Conservation (phyloP, 2,797 vertebrate genomes). For the Hyperoplus immaculatus region DNA sequence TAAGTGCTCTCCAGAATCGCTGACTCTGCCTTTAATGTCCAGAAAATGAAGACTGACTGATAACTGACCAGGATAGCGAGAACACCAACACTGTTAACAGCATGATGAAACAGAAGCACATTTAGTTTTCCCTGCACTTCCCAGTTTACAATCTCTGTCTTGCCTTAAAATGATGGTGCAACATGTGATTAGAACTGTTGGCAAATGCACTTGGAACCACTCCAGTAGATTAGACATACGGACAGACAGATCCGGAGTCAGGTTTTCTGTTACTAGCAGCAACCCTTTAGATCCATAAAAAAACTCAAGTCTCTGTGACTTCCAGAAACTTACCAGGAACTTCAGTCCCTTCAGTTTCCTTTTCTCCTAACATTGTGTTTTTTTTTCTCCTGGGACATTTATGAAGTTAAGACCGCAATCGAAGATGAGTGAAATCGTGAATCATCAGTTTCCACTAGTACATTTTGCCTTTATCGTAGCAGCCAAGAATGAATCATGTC, state of each 20-base stretch:
- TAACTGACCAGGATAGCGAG: not conserved
- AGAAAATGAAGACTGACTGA: too few relatives aligned
- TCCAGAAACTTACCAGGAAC: not conserved
- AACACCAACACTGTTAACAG: not conserved
- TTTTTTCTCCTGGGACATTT: not conserved
- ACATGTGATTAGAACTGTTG: not conserved
- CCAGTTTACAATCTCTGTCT: not conserved
- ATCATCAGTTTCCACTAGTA: not conserved
- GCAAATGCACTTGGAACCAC: too few relatives aligned
- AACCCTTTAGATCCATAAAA: not conserved
- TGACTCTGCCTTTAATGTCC: too few relatives aligned
- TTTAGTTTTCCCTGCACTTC: not conserved
- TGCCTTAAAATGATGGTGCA: not conserved
- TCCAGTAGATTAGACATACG: not conserved
- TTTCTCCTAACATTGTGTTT: not conserved
- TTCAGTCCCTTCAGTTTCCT: not conserved
- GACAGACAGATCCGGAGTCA: not conserved
- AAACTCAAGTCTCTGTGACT: not conserved
- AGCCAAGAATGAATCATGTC: not conserved
- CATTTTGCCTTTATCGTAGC: not conserved
- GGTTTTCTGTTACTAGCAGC: not conserved
- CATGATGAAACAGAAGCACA: not conserved
- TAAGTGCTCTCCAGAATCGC: too few relatives aligned
- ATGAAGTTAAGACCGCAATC: not conserved
- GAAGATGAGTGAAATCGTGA: not conserved